Conservation (phyloP, 2,888 invertebrate species). For the Pseudeuparius sepicola region DNA sequence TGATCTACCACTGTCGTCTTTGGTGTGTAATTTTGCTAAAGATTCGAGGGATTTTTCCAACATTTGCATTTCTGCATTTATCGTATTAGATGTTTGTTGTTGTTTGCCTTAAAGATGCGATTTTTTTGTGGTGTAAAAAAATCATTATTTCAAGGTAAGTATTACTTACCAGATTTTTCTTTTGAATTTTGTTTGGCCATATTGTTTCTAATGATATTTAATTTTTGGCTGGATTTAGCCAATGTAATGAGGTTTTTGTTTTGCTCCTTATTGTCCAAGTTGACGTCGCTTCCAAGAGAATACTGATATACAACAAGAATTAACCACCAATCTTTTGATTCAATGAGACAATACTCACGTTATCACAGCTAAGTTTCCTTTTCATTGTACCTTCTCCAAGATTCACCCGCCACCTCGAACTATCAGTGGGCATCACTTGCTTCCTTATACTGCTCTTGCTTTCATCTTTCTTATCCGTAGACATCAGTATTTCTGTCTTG, state of each 20-base stretch:
- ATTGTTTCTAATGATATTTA: constrained; percentile 25
- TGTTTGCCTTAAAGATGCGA: too few relatives aligned
- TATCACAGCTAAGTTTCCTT: constrained; percentile 33
- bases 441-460: constrained; percentile 18
- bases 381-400: constrained; percentile 27
- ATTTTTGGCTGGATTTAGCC: constrained; percentile 24
- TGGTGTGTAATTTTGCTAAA: constrained; percentile 25
- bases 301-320: too few relatives aligned
- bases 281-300: too few relatives aligned
- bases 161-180: not conserved
- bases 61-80: constrained; percentile 29
- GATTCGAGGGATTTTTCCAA: constrained; percentile 32
- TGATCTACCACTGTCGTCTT: constrained; percentile 19
- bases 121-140: too few relatives aligned
- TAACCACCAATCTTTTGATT: too few relatives aligned
- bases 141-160: too few relatives aligned
- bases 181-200: not conserved
- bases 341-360: too few relatives aligned
- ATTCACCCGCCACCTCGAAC: too few relatives aligned
- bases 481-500: constrained; percentile 35
- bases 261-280: constrained; percentile 13
- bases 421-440: too few relatives aligned
- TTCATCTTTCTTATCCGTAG: constrained; percentile 35
- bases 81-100: too few relatives aligned
- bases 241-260: constrained; percentile 27